Percentiles rank a stretch among this genome's conserved stretches.
These are phyloP conservation scores for Phaedon cochleariae DNA, from an alignment of 2,888 invertebrate species.

Conservation along the genomic window DNA sequence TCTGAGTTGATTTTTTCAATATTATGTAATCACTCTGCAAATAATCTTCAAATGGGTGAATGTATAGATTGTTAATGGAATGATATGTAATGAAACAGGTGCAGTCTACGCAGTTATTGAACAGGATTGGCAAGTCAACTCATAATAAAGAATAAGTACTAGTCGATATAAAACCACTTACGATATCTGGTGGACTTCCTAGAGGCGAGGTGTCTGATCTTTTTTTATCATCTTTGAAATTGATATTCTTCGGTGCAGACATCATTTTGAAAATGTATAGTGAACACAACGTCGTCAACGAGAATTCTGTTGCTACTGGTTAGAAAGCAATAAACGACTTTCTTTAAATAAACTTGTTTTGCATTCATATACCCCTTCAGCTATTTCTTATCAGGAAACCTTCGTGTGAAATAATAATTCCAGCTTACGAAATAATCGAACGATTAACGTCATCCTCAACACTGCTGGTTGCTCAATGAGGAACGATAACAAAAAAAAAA, in stretches of 20 bases:
- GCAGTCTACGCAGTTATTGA: no score
- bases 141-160: no score
- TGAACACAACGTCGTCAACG: background rate
- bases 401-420: background rate
- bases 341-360: constrained; percentile 35
- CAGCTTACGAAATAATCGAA: constrained; percentile 10
- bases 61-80: no score
- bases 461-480: background rate
- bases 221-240: constrained; percentile 18
- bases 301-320: constrained; percentile 22
- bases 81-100: no score
- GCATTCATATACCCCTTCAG: background rate
- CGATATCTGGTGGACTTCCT: constrained; percentile 45
- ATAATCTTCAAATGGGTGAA: no score
- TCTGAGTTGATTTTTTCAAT: no score
- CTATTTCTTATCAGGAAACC: constrained; percentile 8
- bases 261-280: constrained; percentile 28
- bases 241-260: constrained; percentile 40
- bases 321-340: constrained; percentile 10
- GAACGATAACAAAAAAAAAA: background rate
- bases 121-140: no score
- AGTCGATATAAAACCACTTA: constrained; percentile 31
- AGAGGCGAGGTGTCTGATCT: constrained; percentile 13
- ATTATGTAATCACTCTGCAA: no score
- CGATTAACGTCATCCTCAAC: background rate